Evolutionary conservation across 2,797 vertebrate genomes (phyloP).

Genomic region (Cuculus canorus): DNA sequence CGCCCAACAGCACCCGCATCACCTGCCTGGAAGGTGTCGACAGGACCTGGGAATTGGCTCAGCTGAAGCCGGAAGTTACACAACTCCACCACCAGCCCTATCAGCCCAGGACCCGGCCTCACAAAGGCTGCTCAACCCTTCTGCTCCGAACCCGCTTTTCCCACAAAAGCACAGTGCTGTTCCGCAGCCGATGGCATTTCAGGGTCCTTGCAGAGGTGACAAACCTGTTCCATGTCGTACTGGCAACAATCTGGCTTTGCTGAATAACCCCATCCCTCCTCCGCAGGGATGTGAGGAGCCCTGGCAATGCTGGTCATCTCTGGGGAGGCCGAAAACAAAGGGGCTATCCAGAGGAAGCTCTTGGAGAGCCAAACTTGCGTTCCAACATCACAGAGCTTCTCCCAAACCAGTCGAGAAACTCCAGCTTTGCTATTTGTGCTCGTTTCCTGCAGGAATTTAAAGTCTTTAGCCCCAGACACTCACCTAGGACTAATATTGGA

Average conservation of each 20-base stretch:
- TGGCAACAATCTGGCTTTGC: background rate
- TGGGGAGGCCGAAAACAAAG: background rate
- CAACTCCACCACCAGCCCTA: fast-evolving
- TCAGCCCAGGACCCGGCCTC: background rate
- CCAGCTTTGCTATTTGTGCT: background rate
- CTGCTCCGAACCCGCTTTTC: background rate
- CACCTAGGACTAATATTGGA: conserved; percentile 91
- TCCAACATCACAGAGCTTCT: background rate
- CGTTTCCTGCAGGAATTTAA: background rate
- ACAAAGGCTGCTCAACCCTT: background rate
- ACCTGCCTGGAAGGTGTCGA: no score
- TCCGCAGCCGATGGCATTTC: fast-evolving
- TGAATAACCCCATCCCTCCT: background rate
- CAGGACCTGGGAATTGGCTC: fast-evolving
- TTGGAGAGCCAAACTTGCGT: background rate
- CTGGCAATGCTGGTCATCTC: background rate
- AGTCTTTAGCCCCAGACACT: conserved; percentile 4
- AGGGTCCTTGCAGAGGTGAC: background rate
- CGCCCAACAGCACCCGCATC: background rate
- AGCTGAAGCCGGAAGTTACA: no score
- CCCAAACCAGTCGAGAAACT: background rate
- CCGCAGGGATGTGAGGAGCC: fast-evolving
- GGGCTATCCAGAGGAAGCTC: background rate
- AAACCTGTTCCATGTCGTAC: background rate
- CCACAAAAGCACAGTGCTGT: background rate